Evolutionary conservation across 37 sponge, comb jelly and placozoan genomes (phyloP).

Genomic region (Chondrilla cf. caribensis): DNA sequence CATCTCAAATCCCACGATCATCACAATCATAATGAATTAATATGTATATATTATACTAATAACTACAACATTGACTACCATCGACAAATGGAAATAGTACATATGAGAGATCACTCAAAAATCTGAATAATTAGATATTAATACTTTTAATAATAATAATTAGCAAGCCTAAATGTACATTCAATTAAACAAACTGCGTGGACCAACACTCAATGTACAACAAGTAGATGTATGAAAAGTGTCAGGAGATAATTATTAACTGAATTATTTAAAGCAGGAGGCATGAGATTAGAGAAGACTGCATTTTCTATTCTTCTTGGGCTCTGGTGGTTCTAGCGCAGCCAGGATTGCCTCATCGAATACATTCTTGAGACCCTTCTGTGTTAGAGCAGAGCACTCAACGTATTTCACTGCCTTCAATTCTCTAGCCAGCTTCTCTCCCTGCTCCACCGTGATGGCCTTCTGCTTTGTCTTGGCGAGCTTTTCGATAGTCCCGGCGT

Average conservation of each 20-base stretch:
- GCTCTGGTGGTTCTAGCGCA: slow-evolving; percentile 96
- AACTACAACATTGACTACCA: not conserved
- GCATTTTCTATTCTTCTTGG: slow-evolving; percentile 79
- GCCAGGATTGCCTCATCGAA: slow-evolving; percentile 99
- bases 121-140: slow-evolving; percentile 1
- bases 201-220: not conserved
- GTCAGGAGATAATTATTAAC: not conserved
- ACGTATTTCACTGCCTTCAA: slow-evolving; percentile 96
- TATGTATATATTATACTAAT: too few relatives aligned
- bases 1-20: too few relatives aligned
- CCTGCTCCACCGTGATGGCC: slow-evolving; percentile 83
- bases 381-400: slow-evolving; percentile 99
- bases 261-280: not conserved
- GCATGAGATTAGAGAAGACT: slow-evolving; percentile 48
- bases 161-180: slow-evolving; percentile 7
- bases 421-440: slow-evolving; percentile 88
- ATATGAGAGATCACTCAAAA: slow-evolving; percentile 22
- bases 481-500: slow-evolving; percentile 87
- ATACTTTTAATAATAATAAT: not conserved
- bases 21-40: too few relatives aligned
- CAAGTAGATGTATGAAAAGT: not conserved
- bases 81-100: not conserved
- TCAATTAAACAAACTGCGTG: not conserved
- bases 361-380: slow-evolving; percentile 98
- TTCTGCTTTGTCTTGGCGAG: slow-evolving; percentile 91